These are phyloP conservation scores for Pycnomerus fuliginosus DNA, from an alignment of 2,888 invertebrate genomes.

Conservation along the genomic window DNA sequence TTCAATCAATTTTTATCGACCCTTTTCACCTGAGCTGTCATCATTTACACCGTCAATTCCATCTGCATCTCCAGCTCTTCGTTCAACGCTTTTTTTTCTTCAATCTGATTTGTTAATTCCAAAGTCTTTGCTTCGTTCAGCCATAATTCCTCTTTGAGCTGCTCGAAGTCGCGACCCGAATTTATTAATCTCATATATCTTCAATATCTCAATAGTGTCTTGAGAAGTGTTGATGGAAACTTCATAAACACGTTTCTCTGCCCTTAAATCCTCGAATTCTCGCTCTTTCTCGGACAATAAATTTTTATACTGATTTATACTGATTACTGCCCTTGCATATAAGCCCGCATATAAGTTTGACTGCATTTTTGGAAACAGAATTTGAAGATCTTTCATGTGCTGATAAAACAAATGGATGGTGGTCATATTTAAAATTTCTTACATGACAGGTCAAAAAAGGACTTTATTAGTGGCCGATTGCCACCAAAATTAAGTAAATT, in stretches of 20 bases:
- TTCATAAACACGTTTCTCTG: slow-evolving; percentile 60
- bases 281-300: slow-evolving; percentile 34
- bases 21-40: slow-evolving; percentile 36
- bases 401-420: no score
- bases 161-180: slow-evolving; percentile 62
- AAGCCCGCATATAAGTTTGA: no score
- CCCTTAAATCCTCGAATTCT: slow-evolving; percentile 34
- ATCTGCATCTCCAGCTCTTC: slow-evolving; percentile 47
- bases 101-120: slow-evolving; percentile 39
- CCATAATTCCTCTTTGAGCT: slow-evolving; percentile 52
- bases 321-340: no score
- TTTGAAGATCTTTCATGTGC: no score
- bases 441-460: no score
- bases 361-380: no score
- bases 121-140: slow-evolving; percentile 43
- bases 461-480: no score
- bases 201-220: slow-evolving; percentile 61
- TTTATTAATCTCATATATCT: slow-evolving; percentile 58
- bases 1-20: slow-evolving; percentile 37
- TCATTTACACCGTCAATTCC: slow-evolving; percentile 39
- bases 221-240: slow-evolving; percentile 61
- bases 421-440: no score
- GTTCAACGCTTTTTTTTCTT: slow-evolving; percentile 34
- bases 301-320: slow-evolving; percentile 51
- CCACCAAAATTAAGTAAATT: no score